phyloP scores from a whole-genome alignment of 2,113 vertebrate genomes.

The Oreamnos americanus region DNA sequence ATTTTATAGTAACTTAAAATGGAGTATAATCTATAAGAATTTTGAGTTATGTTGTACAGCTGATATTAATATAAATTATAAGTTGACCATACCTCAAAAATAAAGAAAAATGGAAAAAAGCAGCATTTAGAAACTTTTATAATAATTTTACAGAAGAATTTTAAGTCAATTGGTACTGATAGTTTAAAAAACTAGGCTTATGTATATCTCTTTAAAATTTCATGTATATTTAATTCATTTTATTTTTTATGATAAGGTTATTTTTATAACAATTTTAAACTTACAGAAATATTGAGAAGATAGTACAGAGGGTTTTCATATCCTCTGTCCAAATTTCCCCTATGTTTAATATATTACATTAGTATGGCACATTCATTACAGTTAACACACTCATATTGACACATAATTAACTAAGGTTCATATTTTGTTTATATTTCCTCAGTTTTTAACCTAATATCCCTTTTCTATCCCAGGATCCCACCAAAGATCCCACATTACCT shows the following conservation, averaged over 20 bases:
- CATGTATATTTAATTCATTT: not conserved
- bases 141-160: not conserved
- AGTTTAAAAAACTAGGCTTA: not conserved
- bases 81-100: not conserved
- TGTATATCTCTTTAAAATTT: not conserved
- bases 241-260: not conserved
- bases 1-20: not conserved
- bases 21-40: not conserved
- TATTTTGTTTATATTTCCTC: not conserved
- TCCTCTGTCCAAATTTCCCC: not conserved
- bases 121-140: not conserved
- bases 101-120: not conserved
- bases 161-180: not conserved
- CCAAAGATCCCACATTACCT: not conserved
- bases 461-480: not conserved
- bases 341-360: not conserved
- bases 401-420: not conserved
- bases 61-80: not conserved
- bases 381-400: not conserved
- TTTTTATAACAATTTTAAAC: conserved; percentile 10
- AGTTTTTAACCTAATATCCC: not conserved
- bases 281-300: not conserved
- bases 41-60: not conserved
- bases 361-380: not conserved
- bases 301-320: not conserved